Evolutionary conservation across 2,888 invertebrate genomes (phyloP).

Genomic region (Ethmia dodecea): DNA sequence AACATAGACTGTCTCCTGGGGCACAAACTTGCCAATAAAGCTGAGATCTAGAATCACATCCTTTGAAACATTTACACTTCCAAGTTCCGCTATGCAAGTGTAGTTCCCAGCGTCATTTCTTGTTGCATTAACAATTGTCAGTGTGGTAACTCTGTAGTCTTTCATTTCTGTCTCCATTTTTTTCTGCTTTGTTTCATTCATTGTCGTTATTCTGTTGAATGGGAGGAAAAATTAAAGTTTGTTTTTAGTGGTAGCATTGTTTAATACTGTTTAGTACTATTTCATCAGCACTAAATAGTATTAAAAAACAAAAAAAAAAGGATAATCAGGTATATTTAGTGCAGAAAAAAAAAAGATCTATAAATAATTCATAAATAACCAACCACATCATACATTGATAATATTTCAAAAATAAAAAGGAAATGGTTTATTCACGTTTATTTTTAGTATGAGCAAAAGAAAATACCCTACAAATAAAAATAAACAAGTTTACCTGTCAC

Average conservation of each 20-base stretch:
- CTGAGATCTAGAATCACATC: constrained; percentile 36
- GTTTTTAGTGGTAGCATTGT: constrained; percentile 23
- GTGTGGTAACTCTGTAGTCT: constrained; percentile 33
- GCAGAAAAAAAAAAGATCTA: too few species aligned
- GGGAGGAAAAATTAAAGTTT: neutral
- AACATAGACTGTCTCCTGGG: neutral
- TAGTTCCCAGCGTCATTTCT: constrained; percentile 50
- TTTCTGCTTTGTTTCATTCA: constrained; percentile 13
- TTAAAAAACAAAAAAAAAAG: too few species aligned
- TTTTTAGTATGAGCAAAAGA: too few species aligned
- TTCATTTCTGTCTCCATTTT: too few species aligned
- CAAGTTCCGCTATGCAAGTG: constrained; percentile 39
- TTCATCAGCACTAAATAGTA: too few species aligned
- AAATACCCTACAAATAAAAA: too few species aligned
- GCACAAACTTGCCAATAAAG: constrained; percentile 30
- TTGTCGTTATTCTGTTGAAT: constrained; percentile 32
- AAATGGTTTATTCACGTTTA: too few species aligned
- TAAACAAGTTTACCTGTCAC: constrained; percentile 39
- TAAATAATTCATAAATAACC: too few species aligned
- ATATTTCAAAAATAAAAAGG: too few species aligned
- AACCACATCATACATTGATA: too few species aligned
- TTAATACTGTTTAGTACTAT: too few species aligned
- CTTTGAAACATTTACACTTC: constrained; percentile 22
- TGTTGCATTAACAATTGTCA: constrained; percentile 41
- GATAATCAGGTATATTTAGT: too few species aligned